Conservation (phyloP, 2,888 invertebrate species). For the Thereva unica region DNA sequence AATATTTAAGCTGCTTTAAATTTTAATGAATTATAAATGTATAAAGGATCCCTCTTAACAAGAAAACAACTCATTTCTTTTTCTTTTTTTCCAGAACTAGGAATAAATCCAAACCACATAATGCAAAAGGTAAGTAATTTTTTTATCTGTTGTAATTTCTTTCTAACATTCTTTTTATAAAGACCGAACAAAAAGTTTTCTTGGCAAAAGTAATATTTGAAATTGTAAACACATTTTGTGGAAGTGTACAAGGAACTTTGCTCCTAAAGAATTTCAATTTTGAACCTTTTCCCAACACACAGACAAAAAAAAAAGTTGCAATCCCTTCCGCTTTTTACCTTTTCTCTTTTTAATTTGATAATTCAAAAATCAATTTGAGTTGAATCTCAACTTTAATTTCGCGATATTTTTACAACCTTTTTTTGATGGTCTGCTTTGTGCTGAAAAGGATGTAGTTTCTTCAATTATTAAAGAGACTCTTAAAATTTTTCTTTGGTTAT, state of each 20-base stretch:
- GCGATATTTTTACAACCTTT: background rate
- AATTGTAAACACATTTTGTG: no score
- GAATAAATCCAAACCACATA: constrained; percentile 72
- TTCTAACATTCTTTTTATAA: background rate
- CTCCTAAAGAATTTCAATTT: background rate
- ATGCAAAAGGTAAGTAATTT: constrained; percentile 62
- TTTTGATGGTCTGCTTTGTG: background rate
- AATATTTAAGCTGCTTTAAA: no score
- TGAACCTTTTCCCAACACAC: constrained; percentile 7
- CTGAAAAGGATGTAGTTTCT: no score
- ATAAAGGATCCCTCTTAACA: no score
- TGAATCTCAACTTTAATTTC: constrained; percentile 12
- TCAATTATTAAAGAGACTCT: no score
- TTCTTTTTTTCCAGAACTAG: constrained; percentile 60
- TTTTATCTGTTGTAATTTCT: constrained; percentile 4
- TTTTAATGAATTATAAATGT: no score
- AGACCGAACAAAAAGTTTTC: background rate
- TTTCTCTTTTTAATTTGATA: constrained; percentile 24
- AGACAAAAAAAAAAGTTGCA: constrained; percentile 19
- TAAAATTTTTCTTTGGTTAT: no score
- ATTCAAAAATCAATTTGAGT: constrained; percentile 29
- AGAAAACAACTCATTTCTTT: no score
- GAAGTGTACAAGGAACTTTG: no score
- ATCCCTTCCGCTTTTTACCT: background rate
- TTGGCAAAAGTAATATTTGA: no score